Conservation (phyloP, 64 coral and sea anemone species). For the Montipora foliosa region DNA sequence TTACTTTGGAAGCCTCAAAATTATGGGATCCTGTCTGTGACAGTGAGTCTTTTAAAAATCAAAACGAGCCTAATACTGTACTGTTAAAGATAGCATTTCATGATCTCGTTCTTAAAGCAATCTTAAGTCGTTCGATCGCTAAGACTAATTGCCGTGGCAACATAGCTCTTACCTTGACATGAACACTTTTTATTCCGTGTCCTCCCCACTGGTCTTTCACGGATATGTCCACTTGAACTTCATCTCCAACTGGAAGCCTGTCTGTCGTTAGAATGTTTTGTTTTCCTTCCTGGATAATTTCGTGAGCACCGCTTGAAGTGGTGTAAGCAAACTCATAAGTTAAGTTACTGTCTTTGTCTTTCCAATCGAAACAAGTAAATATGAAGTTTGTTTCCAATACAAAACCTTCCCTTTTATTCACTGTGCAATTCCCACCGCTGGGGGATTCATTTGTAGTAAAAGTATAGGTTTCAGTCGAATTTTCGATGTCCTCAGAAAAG, state of each 20-base stretch:
- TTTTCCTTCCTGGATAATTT: slow-evolving; percentile 42
- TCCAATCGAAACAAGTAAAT: slow-evolving; percentile 59
- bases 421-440: slow-evolving; percentile 33
- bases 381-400: slow-evolving; percentile 65
- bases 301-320: background rate
- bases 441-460: slow-evolving; percentile 66
- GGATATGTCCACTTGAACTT: slow-evolving; percentile 21
- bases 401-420: slow-evolving; percentile 27
- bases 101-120: too few relatives aligned
- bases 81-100: too few relatives aligned
- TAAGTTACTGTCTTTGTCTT: slow-evolving; percentile 13
- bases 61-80: too few relatives aligned
- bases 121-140: too few relatives aligned
- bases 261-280: background rate
- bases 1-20: too few relatives aligned
- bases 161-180: slow-evolving; percentile 37
- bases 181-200: background rate
- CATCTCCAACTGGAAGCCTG: slow-evolving; percentile 50
- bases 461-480: background rate
- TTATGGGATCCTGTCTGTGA: too few relatives aligned
- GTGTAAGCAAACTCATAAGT: slow-evolving; percentile 56
- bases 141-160: too few relatives aligned
- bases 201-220: slow-evolving; percentile 56
- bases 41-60: too few relatives aligned
- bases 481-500: background rate